A percentile compares a stretch with the other conserved stretches of the same genome.
phyloP scores from a whole-genome alignment of 2,113 vertebrate species.

The Otus sunia region DNA sequence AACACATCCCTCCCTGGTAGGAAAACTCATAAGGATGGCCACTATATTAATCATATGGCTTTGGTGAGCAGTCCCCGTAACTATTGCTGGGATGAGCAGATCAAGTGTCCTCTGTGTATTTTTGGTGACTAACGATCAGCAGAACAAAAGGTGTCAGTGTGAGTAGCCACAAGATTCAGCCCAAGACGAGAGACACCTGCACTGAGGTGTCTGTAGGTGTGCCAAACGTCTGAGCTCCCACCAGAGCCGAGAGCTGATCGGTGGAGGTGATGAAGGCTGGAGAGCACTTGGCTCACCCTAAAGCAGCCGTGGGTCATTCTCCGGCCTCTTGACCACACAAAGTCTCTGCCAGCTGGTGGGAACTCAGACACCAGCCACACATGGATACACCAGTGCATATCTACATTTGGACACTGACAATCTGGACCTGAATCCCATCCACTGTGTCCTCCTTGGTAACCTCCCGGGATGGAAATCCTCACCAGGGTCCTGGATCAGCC shows the following conservation, averaged over 20 bases:
- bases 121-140: not conserved
- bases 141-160: not conserved
- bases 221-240: not conserved
- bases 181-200: not conserved
- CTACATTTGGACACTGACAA: not conserved
- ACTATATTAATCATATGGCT: rapidly evolving
- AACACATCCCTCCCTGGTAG: not conserved
- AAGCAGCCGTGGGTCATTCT: not conserved
- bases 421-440: not conserved
- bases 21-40: not conserved
- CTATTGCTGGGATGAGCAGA: not conserved
- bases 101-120: rapidly evolving
- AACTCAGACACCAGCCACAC: not conserved
- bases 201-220: rapidly evolving
- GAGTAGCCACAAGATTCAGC: not conserved
- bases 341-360: not conserved
- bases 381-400: not conserved
- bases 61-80: not conserved
- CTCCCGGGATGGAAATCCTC: not conserved
- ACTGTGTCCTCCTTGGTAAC: not conserved
- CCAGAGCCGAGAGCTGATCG: not conserved
- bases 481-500: not conserved
- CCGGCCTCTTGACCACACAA: rapidly evolving
- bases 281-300: not conserved
- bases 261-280: not conserved